phyloP scores from a whole-genome alignment of 2,113 vertebrate genomes.

The Halichoeres trimaculatus region DNA sequence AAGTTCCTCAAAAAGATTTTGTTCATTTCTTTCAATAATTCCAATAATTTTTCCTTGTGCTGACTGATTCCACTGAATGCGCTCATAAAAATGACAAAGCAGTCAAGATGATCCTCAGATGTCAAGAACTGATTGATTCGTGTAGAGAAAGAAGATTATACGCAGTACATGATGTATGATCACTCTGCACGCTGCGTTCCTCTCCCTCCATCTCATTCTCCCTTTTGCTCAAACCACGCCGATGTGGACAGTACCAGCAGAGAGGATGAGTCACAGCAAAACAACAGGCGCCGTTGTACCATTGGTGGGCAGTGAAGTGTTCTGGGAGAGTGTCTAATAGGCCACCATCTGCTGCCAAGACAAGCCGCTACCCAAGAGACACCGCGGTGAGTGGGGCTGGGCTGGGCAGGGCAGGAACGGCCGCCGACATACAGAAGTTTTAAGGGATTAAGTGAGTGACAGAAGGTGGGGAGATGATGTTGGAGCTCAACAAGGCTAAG shows the following conservation, averaged over 20 bases:
- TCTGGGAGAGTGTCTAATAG: conserved; percentile 72
- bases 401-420: too few species aligned
- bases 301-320: conserved; percentile 66
- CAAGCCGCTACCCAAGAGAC: conserved; percentile 46
- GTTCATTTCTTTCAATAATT: too few species aligned
- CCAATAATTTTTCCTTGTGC: too few species aligned
- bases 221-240: conserved; percentile 47
- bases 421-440: conserved; percentile 41
- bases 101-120: background rate
- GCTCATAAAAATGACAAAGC: background rate
- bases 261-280: conserved; percentile 63
- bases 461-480: conserved; percentile 56
- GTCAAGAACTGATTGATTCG: background rate
- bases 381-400: conserved; percentile 30
- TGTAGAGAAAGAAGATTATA: background rate
- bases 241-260: conserved; percentile 51
- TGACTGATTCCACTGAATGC: background rate
- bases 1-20: too few species aligned
- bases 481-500: conserved; percentile 39
- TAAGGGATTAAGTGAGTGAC: conserved; percentile 62
- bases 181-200: background rate
- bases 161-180: background rate
- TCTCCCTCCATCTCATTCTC: conserved; percentile 6
- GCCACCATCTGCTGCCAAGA: conserved; percentile 79
- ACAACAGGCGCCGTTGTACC: conserved; percentile 55